Evolutionary conservation across 2,888 invertebrate species (phyloP).

Genomic region (Conops quadrifasciatus): DNA sequence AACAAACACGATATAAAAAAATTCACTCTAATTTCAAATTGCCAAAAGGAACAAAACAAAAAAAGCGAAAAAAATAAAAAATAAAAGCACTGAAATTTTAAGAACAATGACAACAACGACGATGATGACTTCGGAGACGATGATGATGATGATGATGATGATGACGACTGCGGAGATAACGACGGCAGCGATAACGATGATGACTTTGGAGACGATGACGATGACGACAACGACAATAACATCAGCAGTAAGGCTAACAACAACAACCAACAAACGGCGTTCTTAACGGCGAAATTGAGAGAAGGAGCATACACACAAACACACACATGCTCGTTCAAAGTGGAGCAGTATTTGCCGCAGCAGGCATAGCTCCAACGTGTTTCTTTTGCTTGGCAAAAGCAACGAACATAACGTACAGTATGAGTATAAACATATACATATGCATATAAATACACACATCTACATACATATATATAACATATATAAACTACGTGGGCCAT

Average conservation of each 20-base stretch:
- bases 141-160: slow-evolving; percentile 37
- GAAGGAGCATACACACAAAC: background rate
- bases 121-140: slow-evolving; percentile 39
- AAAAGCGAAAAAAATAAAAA: background rate
- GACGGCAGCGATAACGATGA: too few species aligned
- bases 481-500: slow-evolving; percentile 23
- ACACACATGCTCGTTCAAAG: background rate
- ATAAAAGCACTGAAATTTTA: background rate
- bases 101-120: slow-evolving; percentile 42
- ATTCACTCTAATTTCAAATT: slow-evolving; percentile 13
- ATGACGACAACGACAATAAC: too few species aligned
- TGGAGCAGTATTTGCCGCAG: slow-evolving; percentile 14
- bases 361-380: background rate
- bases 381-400: background rate
- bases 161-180: slow-evolving; percentile 4
- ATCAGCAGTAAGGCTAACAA: slow-evolving; percentile 14
- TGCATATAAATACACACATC: background rate
- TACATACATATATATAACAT: too few species aligned
- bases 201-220: too few species aligned
- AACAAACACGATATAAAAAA: slow-evolving; percentile 38
- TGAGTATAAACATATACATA: background rate
- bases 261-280: slow-evolving; percentile 3
- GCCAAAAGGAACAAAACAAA: slow-evolving; percentile 14
- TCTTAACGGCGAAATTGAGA: background rate
- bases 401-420: slow-evolving; percentile 3